These are phyloP conservation scores for Trissolcus brochymenae DNA, from an alignment of 2,888 invertebrate genomes.

Conservation along the genomic window DNA sequence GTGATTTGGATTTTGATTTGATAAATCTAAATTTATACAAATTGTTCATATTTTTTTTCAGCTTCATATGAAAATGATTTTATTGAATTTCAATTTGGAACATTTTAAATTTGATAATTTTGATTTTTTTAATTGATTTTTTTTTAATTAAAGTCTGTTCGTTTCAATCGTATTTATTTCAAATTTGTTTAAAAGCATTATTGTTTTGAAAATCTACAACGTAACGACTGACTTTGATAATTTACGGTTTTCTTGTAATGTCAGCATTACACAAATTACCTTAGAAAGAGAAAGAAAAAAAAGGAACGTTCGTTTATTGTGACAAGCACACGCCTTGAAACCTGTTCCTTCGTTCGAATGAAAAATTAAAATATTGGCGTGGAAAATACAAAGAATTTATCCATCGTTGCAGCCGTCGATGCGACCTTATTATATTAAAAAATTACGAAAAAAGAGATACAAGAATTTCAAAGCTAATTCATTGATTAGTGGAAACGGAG, in stretches of 20 bases:
- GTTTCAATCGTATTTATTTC: background rate
- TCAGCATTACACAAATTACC: conserved; percentile 48
- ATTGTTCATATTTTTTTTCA: too few relatives aligned
- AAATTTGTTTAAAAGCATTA: conserved; percentile 15
- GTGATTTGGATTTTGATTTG: conserved; percentile 63
- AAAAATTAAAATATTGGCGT: conserved; percentile 49
- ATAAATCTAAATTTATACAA: too few relatives aligned
- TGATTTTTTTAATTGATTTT: too few relatives aligned
- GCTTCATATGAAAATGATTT: too few relatives aligned
- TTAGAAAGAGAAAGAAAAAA: conserved; percentile 21
- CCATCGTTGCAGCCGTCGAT: conserved; percentile 34
- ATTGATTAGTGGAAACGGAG: conserved; percentile 43
- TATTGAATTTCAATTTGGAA: too few relatives aligned
- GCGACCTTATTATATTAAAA: conserved; percentile 27
- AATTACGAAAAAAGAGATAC: background rate
- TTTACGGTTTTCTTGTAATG: conserved; percentile 53
- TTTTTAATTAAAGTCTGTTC: background rate
- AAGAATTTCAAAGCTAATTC: conserved; percentile 3
- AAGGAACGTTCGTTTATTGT: conserved; percentile 46
- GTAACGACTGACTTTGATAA: conserved; percentile 50
- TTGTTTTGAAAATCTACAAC: conserved; percentile 14
- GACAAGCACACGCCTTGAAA: conserved; percentile 48
- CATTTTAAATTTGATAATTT: too few relatives aligned
- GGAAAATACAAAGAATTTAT: conserved; percentile 49
- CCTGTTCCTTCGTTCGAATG: conserved; percentile 48